Evolutionary conservation across 2,797 vertebrate species (phyloP), one percentile per base, ranked within the genome.

Genomic region (Karalla daura): DNA sequence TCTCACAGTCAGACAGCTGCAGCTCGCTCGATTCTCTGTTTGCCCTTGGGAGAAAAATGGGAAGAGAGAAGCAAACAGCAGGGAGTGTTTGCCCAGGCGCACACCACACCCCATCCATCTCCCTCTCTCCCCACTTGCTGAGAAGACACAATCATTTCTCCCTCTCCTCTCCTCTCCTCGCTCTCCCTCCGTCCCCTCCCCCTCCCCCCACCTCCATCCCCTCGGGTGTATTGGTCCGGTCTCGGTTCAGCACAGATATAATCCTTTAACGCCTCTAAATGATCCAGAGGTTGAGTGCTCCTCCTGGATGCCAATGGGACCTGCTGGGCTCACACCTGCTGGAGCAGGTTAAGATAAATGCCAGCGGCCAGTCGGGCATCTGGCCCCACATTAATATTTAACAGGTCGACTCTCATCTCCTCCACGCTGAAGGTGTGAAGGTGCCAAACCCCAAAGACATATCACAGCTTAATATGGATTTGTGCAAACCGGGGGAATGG

Each of bases 381-480:
- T 88, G 80, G 75, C 53, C 73, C 50, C 0, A 39, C 86, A 91
- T 93, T 90, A 93, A 93, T 91, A 93, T 92, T 92, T 84, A 91
- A 89, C 86, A 87, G 78, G 71, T 77, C 24, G 4, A 73, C 89
- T 88, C 88, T 89, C 91, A 87, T 90, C 87, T 87, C 78, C 68
- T 74, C 76, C 69, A 35, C 30, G 23, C 64, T 64, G 70, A 86
- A 85, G 78, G 85, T 82, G 74, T 52, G 65, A 78, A 84, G 85
- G 86, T 85, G 90, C 86, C 85, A 91, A 85, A 81, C 70, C 82
- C 75, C 52, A 78, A 84, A 90, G 88, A 88, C 88, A 77, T 85
- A 86, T 82, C 58, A 15, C 51, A 51, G 80, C 84, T 86, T 86
- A 89, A 84, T 87, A 80, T 87, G 86, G 83, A 90, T 91, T 86